Evolutionary conservation across 2,888 invertebrate genomes (phyloP).

Genomic region (Macrosiphum euphorbiae): DNA sequence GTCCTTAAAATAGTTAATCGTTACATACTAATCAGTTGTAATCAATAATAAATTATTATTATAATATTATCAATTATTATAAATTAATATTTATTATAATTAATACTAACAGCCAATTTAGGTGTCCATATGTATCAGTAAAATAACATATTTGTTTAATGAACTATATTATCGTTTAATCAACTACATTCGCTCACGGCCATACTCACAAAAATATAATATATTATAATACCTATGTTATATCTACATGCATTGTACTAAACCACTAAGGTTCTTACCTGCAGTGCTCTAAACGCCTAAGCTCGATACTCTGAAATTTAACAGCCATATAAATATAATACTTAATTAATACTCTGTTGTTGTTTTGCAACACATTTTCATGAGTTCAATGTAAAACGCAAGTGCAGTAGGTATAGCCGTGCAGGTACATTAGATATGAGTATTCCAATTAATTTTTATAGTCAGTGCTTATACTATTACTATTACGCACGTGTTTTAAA

Average conservation of each 20-base stretch:
- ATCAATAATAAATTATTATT: background rate
- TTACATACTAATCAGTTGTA: background rate
- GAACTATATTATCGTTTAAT: background rate
- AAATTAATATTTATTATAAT: background rate
- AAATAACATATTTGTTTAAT: background rate
- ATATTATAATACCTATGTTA: background rate
- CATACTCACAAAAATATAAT: background rate
- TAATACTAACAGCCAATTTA: background rate
- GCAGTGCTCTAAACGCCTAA: background rate
- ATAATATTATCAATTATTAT: background rate
- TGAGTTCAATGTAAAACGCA: background rate
- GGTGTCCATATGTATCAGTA: background rate
- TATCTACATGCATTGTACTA: background rate
- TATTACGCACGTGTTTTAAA: constrained; percentile 27
- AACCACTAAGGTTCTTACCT: background rate
- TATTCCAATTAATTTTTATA: constrained; percentile 51
- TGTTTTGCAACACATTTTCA: background rate
- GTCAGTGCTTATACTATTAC: background rate
- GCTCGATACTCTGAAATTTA: constrained; percentile 10
- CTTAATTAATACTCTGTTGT: background rate
- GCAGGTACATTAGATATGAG: background rate
- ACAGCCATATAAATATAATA: background rate
- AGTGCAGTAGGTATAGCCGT: background rate
- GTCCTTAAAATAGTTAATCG: background rate
- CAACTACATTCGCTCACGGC: background rate